Conservation (phyloP, 1,140 invertebrate species). For the Heliothis subflexa region DNA sequence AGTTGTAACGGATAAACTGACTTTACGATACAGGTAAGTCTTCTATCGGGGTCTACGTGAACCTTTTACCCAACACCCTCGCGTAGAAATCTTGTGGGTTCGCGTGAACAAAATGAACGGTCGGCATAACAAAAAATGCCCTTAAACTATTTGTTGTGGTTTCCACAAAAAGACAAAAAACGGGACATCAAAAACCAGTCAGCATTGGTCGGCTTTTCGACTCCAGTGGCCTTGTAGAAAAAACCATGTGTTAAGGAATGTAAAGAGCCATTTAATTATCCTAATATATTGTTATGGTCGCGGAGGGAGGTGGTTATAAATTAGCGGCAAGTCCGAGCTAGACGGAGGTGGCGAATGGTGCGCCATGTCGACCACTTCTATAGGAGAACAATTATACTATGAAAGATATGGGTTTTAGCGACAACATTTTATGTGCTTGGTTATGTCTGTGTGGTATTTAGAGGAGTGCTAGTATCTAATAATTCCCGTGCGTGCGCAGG, state of each 20-base stretch:
- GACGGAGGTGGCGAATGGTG: slow-evolving; percentile 69
- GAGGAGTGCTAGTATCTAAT: slow-evolving; percentile 1
- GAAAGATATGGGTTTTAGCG: slow-evolving; percentile 23
- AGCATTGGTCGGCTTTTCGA: slow-evolving; percentile 84
- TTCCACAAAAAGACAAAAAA: slow-evolving; percentile 79
- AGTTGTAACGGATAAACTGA: neutral
- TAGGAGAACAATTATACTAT: slow-evolving; percentile 25
- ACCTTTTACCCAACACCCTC: slow-evolving; percentile 24
- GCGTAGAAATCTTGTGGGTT: slow-evolving; percentile 45
- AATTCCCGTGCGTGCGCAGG: slow-evolving; percentile 19
- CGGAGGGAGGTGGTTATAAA: slow-evolving; percentile 67
- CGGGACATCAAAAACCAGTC: slow-evolving; percentile 80
- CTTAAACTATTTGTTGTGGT: slow-evolving; percentile 83
- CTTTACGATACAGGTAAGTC: slow-evolving; percentile 31
- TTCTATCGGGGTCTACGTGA: slow-evolving; percentile 14
- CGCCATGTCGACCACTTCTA: slow-evolving; percentile 37
- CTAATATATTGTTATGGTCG: slow-evolving; percentile 85
- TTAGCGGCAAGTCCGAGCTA: slow-evolving; percentile 59
- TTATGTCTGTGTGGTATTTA: slow-evolving; percentile 25
- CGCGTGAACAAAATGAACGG: slow-evolving; percentile 71
- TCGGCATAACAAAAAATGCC: slow-evolving; percentile 74
- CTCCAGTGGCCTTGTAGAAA: slow-evolving; percentile 81
- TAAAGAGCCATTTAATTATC: slow-evolving; percentile 86
- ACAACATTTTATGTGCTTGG: slow-evolving; percentile 20
- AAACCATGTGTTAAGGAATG: slow-evolving; percentile 86